These are phyloP conservation scores for Cygnus olor DNA, from an alignment of 2,797 vertebrate genomes.

Conservation along the genomic window DNA sequence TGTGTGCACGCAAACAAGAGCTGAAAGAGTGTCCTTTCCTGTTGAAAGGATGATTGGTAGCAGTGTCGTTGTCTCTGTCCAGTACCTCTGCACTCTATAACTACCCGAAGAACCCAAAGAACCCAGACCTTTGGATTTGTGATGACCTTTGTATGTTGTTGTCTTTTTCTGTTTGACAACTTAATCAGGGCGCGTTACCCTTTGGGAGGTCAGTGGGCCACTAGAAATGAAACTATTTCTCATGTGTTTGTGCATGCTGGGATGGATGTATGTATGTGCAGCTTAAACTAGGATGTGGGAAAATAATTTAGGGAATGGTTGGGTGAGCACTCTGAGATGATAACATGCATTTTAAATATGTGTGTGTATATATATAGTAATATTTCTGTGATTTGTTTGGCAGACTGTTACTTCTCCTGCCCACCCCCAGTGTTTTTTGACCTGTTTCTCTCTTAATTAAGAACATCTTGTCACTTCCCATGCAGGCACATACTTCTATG, in stretches of 20 bases:
- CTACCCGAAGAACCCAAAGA: not conserved
- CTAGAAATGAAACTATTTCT: not conserved
- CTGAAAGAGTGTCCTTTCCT: not conserved
- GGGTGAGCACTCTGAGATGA: not conserved
- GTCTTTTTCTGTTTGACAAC: not conserved
- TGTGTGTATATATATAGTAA: not conserved
- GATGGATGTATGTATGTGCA: not conserved
- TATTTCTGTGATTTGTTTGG: not conserved
- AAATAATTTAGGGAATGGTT: not conserved
- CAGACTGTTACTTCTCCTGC: not conserved
- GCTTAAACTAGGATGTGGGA: not conserved
- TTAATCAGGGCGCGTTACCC: not conserved
- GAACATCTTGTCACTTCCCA: not conserved
- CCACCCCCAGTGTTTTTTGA: not conserved
- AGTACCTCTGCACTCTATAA: not conserved
- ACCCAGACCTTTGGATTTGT: slow-evolving; percentile 5
- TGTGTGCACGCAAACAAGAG: not conserved
- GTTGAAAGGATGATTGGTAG: not conserved
- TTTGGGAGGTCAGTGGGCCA: not conserved
- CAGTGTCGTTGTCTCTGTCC: not conserved
- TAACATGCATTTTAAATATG: not conserved
- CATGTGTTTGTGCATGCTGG: rapidly evolving
- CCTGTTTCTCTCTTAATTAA: not conserved
- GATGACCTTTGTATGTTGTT: slow-evolving; percentile 19
- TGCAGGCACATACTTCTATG: rapidly evolving